These are phyloP conservation scores for Rhinichthys klamathensis DNA, from an alignment of 2,113 vertebrate genomes.

Conservation along the genomic window DNA sequence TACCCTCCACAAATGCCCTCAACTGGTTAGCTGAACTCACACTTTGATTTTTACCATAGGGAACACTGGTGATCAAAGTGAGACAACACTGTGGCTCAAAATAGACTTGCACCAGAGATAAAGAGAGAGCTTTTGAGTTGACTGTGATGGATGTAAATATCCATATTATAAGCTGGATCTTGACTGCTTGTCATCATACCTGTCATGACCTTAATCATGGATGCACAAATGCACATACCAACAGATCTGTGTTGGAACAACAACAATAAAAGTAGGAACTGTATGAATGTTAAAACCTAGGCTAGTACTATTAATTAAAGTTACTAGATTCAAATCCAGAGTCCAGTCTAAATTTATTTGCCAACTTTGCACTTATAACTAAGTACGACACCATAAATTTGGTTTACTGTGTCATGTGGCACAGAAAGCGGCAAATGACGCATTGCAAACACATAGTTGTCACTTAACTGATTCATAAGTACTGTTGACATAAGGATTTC, in stretches of 20 bases:
- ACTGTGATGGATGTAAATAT: background rate
- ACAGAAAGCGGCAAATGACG: background rate
- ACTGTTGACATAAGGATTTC: background rate
- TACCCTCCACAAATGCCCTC: conserved; percentile 32
- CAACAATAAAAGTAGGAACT: background rate
- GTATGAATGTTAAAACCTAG: background rate
- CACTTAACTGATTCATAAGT: background rate
- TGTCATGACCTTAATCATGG: background rate
- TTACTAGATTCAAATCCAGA: background rate
- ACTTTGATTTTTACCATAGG: conserved; percentile 14
- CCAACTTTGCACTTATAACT: background rate
- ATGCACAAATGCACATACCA: background rate
- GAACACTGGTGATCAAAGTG: conserved; percentile 39
- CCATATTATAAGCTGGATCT: conserved; percentile 1
- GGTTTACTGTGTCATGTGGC: background rate
- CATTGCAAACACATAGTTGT: background rate
- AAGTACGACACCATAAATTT: background rate
- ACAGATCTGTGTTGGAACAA: background rate
- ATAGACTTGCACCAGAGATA: conserved; percentile 31
- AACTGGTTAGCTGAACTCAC: conserved; percentile 7
- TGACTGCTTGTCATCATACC: background rate
- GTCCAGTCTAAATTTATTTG: background rate
- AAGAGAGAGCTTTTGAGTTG: conserved; percentile 21
- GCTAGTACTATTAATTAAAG: background rate
- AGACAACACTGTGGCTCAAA: conserved; percentile 22